Evolutionary conservation across 2,888 invertebrate genomes (phyloP), one percentile per base, ranked within the genome.

Genomic region (Chloroclysta siterata): DNA sequence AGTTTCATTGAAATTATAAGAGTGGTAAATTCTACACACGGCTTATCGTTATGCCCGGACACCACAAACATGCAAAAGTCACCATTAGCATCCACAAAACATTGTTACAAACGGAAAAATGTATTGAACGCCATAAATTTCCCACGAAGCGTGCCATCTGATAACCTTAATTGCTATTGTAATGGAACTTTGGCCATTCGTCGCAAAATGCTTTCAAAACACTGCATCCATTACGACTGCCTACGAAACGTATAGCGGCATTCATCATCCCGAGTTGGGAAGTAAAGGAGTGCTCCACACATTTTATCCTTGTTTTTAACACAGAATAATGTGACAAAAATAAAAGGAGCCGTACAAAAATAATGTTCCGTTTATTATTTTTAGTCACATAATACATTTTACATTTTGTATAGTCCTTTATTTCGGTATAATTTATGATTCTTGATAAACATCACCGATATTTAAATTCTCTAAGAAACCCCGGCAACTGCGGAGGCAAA

Each of bases 401-500:
- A 63, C 47, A 57, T 46, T 61, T 68, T 63, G 68, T 68, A 10
- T 29, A 10, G 15, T 41, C 42, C 44, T 53, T 11, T 11, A 10
- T 39, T 33, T 11, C 36, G 11, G 60, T 52, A 44, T 57, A 53
- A 64, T 42, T n/a, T 42, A 44, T 2, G 44, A 64, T 33, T 13
- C 39, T 41, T 6, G 17, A 46, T 52, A 41, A 6, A 39, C 14
- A 6, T 41, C 64, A 72, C 14, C 56, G 50, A 66, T 75, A 74
- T 22, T 17, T 69, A 13, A 78, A 62, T 65, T 80, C 70, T 66
- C 65, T 71, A 36, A 89, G 74, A 73, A 89, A 89, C 8, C 70
- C 58, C 7, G 90, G 90, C 29, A 90, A 71, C 64, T 89, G 90
- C 0, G 82, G 88, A 2, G 87, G 86, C 52, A 89, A 70, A 67